These are phyloP conservation scores for Propithecus coquereli DNA, from an alignment of 2,113 vertebrate genomes.

Conservation along the genomic window DNA sequence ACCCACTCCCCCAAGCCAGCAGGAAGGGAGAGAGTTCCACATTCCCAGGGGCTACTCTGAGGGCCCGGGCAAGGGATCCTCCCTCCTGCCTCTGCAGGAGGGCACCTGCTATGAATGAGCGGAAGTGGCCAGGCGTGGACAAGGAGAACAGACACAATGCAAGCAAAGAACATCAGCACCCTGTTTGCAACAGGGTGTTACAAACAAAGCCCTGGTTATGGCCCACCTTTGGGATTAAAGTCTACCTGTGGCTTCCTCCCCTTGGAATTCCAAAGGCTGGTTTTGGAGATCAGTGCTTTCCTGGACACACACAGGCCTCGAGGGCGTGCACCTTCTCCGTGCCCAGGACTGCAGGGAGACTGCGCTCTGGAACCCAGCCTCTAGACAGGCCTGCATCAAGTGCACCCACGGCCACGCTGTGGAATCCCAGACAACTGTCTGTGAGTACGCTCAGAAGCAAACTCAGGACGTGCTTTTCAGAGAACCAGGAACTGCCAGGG, in stretches of 20 bases:
- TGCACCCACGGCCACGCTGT: fast-evolving
- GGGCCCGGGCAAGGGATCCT: fast-evolving
- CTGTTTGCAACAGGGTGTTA: too few species aligned
- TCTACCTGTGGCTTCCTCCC: neutral
- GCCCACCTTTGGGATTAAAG: neutral
- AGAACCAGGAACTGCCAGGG: neutral
- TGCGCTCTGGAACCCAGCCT: fast-evolving
- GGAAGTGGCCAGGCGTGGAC: fast-evolving
- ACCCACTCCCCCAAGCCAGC: neutral
- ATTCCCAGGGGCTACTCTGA: fast-evolving
- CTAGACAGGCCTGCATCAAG: neutral
- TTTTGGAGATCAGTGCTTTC: fast-evolving
- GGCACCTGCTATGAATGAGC: neutral
- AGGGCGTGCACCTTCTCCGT: too few species aligned
- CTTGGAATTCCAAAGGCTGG: fast-evolving
- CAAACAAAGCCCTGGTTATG: fast-evolving
- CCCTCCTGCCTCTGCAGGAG: fast-evolving
- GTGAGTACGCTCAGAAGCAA: neutral
- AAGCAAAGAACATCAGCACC: fast-evolving
- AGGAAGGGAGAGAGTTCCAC: neutral
- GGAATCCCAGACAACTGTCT: fast-evolving
- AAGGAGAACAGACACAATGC: neutral
- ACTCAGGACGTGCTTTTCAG: fast-evolving
- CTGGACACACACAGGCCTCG: fast-evolving
- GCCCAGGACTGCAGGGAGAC: neutral